These are phyloP conservation scores for Aleadryas rufinucha DNA, from an alignment of 2,113 vertebrate genomes.

Conservation along the genomic window DNA sequence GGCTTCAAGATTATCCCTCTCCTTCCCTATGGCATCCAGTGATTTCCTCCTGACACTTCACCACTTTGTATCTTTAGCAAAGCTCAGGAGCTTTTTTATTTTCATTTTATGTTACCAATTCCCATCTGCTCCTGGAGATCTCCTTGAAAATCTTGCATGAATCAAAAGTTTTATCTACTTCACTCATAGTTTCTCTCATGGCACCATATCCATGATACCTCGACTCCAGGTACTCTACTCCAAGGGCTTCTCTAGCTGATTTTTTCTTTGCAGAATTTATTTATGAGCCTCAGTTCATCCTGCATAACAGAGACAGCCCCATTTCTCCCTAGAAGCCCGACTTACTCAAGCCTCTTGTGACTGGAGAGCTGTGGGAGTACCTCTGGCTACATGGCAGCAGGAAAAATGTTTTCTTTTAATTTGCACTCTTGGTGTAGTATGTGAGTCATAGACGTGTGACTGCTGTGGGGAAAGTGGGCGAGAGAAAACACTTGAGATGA, in stretches of 20 bases:
- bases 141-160: background rate
- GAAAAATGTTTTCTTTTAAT: background rate
- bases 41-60: background rate
- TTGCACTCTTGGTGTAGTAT: background rate
- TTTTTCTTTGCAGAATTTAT: background rate
- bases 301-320: background rate
- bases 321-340: background rate
- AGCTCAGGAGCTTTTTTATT: background rate
- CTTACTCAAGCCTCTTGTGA: slow-evolving; percentile 23
- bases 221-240: background rate
- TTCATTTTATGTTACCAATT: background rate
- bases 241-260: background rate
- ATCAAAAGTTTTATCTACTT: background rate
- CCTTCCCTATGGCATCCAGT: background rate
- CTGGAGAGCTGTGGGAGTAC: slow-evolving; percentile 18
- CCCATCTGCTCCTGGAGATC: background rate
- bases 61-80: background rate
- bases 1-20: background rate
- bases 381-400: background rate
- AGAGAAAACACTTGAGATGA: background rate
- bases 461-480: background rate
- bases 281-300: background rate
- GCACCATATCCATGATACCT: background rate
- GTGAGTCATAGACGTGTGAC: slow-evolving; percentile 45
- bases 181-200: background rate